Base-by-base conservation (phyloP, 1,140 invertebrate genomes). In the Drosophila watanabei region DNA sequence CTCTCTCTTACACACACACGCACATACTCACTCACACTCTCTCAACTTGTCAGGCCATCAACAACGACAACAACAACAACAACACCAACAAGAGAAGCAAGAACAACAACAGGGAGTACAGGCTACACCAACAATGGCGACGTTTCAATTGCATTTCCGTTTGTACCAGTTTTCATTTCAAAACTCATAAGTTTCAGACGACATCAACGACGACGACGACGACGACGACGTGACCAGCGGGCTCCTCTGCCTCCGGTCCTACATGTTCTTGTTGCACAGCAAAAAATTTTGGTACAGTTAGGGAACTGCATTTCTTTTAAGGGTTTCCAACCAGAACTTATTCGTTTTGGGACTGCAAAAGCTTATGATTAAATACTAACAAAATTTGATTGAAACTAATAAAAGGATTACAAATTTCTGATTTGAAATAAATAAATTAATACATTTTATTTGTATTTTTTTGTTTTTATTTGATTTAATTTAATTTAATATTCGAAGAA, bases 101-200 rank as follows among this genome's bases (percentile, higher is more conserved):
- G 46, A 28, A 56, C 49, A 52, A 51, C 54, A 61, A 59, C 37
- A 41, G 30, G 35, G 30, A 33, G 7, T 24, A 45, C 49, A 18
- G 61, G 24, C 59, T 28, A 46, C 61, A 60, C 78, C 85, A 78
- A 90, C 85, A 85, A 89, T 89, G 81, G 85, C 86, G 72, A 89
- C 86, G 86, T 86, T 90, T 90, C 86, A 90, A 90, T 90, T 90
- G 86, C 86, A 90, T 90, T 90, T 90, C 86, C 86, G 86, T 85
- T 90, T 90, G 86, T 80, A 90, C 86, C 72, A 90, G 86, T 90
- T 90, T 90, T 90, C 86, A 82, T 90, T 90, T 91, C 86, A 90
- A 90, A 90, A 90, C 87, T 90, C 87, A 90, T 90, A 90, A 90
- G 86, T 90, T 90, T 89, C 65, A 75, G 85, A 84, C 76, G 82